Conservation (phyloP, 2,888 invertebrate species). For the Cremastinae sp. region DNA sequence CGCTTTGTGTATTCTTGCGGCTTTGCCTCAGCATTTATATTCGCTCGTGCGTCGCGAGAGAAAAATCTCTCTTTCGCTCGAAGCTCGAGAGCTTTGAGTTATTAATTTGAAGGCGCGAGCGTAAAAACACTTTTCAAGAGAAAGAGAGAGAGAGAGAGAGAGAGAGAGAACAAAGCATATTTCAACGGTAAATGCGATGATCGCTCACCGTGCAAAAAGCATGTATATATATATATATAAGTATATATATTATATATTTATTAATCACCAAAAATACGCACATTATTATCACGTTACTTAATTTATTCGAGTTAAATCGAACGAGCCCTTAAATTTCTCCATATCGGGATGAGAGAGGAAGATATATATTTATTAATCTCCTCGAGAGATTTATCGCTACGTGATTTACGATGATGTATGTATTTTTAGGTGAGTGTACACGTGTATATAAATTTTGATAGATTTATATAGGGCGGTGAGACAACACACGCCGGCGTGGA, state of each 20-base stretch:
- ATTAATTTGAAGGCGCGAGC: conserved; percentile 36
- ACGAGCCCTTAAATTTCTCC: background rate
- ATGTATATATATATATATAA: background rate
- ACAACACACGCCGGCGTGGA: conserved; percentile 7
- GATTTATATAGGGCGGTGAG: background rate
- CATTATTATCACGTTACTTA: no score
- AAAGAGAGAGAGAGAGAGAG: no score
- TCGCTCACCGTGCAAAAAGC: background rate
- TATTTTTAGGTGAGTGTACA: background rate
- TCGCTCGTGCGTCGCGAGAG: background rate
- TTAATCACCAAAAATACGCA: no score
- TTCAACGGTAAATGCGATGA: conserved; percentile 14
- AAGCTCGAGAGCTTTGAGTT: conserved; percentile 28
- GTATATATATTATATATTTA: no score
- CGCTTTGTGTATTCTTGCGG: background rate
- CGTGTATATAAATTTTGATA: background rate
- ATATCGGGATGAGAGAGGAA: background rate
- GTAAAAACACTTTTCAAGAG: conserved; percentile 33
- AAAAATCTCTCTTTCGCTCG: background rate
- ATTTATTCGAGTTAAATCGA: no score
- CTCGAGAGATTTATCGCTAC: no score
- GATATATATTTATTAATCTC: no score
- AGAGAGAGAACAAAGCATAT: conserved; percentile 24
- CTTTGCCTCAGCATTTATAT: conserved; percentile 9
- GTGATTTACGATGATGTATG: no score